A percentile compares a stretch with the other conserved stretches of the same genome.
These are phyloP conservation scores for Opisthograptis luteolata DNA, from an alignment of 2,888 invertebrate genomes.

Conservation along the genomic window DNA sequence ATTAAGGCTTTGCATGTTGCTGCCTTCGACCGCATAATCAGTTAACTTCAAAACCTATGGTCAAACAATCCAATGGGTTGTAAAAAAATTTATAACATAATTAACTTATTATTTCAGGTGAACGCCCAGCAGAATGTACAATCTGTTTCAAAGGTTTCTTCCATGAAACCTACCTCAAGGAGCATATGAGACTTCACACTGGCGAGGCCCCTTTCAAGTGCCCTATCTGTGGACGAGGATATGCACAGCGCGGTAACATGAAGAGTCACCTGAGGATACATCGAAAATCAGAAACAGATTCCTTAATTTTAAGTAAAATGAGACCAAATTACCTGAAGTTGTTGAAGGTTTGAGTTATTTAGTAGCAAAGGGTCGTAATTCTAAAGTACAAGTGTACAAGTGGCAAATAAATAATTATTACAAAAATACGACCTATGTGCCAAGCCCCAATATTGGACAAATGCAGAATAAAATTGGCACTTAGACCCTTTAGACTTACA, in stretches of 20 bases:
- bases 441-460: too few species aligned
- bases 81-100: too few species aligned
- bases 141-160: slow-evolving; percentile 71
- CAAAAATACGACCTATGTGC: too few species aligned
- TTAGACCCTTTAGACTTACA: too few species aligned
- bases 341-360: slow-evolving; percentile 52
- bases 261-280: slow-evolving; percentile 77
- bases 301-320: slow-evolving; percentile 62
- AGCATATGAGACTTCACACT: slow-evolving; percentile 78
- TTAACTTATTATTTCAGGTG: slow-evolving; percentile 58
- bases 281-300: slow-evolving; percentile 67
- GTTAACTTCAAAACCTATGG: too few species aligned
- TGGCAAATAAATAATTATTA: too few species aligned
- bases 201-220: slow-evolving; percentile 80
- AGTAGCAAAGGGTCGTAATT: too few species aligned
- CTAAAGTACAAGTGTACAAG: too few species aligned
- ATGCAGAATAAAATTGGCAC: too few species aligned
- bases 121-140: slow-evolving; percentile 70
- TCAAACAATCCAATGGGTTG: too few species aligned
- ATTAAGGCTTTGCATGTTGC: too few species aligned
- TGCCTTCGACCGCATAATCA: too few species aligned
- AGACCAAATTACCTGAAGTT: slow-evolving; percentile 71
- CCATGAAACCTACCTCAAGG: slow-evolving; percentile 73
- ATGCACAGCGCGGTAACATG: slow-evolving; percentile 78
- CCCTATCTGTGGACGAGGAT: slow-evolving; percentile 75